These are phyloP conservation scores for Petrocephalus sullivani DNA, from an alignment of 2,797 vertebrate species.

Conservation along the genomic window DNA sequence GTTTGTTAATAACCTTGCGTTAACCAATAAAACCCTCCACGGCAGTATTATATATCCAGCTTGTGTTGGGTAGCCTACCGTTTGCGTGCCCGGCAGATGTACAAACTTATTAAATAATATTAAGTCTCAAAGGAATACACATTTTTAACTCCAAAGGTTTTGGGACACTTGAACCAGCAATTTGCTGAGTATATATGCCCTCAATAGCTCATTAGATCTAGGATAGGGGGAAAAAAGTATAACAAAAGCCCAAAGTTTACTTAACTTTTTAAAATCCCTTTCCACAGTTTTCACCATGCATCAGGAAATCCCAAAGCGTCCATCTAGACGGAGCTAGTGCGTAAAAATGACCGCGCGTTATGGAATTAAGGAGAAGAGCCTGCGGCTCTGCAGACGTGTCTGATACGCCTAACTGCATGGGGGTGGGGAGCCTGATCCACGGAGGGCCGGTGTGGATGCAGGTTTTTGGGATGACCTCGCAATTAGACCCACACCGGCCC, in stretches of 20 bases:
- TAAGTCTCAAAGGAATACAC: background rate
- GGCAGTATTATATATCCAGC: background rate
- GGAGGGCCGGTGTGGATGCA: too few species aligned
- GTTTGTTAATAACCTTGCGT: background rate
- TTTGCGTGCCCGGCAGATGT: background rate
- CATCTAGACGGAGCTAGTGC: background rate
- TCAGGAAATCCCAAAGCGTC: background rate
- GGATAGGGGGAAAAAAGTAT: background rate
- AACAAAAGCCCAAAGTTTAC: background rate
- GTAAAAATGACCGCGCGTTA: background rate
- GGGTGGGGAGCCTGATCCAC: too few species aligned
- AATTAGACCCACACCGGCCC: too few species aligned
- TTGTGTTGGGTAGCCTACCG: background rate
- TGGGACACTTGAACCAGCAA: background rate
- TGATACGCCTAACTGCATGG: background rate
- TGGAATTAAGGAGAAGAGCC: background rate
- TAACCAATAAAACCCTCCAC: background rate
- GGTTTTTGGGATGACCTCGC: too few species aligned
- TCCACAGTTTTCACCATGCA: background rate
- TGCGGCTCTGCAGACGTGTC: too few species aligned
- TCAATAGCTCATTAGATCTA: background rate
- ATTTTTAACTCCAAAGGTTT: conserved; percentile 2
- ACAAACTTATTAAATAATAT: background rate
- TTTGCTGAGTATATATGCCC: background rate
- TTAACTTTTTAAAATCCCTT: too few species aligned